phyloP scores from a whole-genome alignment of 2,797 vertebrate species.

The Emydoidea blandingii region DNA sequence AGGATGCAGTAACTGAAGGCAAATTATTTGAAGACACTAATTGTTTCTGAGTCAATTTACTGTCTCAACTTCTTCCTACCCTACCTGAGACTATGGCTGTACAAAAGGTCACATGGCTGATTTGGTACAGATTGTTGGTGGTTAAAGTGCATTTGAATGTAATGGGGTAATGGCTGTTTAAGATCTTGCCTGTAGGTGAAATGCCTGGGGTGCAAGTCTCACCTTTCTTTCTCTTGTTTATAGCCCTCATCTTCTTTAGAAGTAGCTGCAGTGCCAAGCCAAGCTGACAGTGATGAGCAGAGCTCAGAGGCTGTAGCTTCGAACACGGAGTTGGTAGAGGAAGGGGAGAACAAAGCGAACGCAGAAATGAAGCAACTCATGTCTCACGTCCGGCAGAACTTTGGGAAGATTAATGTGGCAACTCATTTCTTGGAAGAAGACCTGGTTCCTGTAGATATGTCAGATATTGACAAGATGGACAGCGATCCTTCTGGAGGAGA shows the following conservation, averaged over 20 bases:
- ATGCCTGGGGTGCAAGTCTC: not conserved
- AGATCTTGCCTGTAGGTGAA: not conserved
- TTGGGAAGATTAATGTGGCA: constrained; percentile 93
- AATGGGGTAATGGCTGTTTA: not conserved
- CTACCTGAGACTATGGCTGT: not conserved
- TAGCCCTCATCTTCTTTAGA: constrained; percentile 57
- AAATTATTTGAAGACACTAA: not conserved
- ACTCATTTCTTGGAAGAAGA: constrained; percentile 95
- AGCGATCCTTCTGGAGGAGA: constrained; percentile 72
- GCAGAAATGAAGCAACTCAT: constrained; percentile 83
- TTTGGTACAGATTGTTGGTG: not conserved
- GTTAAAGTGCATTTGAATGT: too few relatives aligned
- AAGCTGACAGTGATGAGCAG: not conserved
- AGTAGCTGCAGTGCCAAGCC: constrained; percentile 13
- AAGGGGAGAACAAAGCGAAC: not conserved
- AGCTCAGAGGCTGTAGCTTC: not conserved
- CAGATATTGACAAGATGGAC: constrained; percentile 83
- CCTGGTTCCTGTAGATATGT: constrained; percentile 90
- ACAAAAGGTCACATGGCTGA: not conserved
- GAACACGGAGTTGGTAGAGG: constrained; percentile 11
- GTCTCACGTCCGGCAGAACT: constrained; percentile 91
- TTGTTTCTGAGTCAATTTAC: not conserved
- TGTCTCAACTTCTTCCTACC: too few relatives aligned
- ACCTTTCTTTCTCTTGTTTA: not conserved
- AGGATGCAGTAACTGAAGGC: not conserved